A percentile compares a stretch with the other conserved stretches of the same genome.
Evolutionary conservation across 2,888 invertebrate genomes (phyloP).

Genomic region (Helobdella robusta): DNA sequence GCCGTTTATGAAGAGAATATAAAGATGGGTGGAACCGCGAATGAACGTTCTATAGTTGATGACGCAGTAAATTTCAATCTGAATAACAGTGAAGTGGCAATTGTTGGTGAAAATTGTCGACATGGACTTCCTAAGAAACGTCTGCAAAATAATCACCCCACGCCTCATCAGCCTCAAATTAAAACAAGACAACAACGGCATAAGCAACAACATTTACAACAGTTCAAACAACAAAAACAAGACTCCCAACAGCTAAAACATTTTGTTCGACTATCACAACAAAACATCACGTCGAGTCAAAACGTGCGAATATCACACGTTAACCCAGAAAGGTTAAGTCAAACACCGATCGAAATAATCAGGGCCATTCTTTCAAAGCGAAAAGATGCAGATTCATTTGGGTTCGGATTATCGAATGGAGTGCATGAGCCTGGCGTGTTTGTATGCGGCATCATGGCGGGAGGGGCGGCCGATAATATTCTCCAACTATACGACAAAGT

Average conservation of each 20-base stretch:
- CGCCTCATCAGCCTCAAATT: neutral
- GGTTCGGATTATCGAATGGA: conserved; percentile 20
- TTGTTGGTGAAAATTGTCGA: neutral
- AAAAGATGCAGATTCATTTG: neutral
- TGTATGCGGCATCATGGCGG: conserved; percentile 11
- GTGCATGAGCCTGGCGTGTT: conserved; percentile 15
- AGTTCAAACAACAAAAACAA: neutral
- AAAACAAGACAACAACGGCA: neutral
- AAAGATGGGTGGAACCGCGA: neutral
- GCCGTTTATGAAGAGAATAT: neutral
- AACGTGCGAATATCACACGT: too few relatives aligned
- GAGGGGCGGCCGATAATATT: neutral
- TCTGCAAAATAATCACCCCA: neutral
- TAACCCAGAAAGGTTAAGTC: too few relatives aligned
- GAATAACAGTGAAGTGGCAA: too few relatives aligned
- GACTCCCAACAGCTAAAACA: neutral
- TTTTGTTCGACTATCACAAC: too few relatives aligned
- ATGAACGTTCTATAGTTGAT: too few relatives aligned
- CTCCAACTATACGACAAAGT: conserved; percentile 13
- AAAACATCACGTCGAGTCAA: too few relatives aligned
- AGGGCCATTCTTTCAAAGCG: neutral
- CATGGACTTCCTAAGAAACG: neutral
- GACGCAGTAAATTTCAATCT: too few relatives aligned
- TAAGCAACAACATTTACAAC: neutral
- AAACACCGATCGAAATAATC: conserved; percentile 5